Base-by-base conservation (phyloP, 2,113 vertebrate genomes). In the Micronycteris hirsuta region DNA sequence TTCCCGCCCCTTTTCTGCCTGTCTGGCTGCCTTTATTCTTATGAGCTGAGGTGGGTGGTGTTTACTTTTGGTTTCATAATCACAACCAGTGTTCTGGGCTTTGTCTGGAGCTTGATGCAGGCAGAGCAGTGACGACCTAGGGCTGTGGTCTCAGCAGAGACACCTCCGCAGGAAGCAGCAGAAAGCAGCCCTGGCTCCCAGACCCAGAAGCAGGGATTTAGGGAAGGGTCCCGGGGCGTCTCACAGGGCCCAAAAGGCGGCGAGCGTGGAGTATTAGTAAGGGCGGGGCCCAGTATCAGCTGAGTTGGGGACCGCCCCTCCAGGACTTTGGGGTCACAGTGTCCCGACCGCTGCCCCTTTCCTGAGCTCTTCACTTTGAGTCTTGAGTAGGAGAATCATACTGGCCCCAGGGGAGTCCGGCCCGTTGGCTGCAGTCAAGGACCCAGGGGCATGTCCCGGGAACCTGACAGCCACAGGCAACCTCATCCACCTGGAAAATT, bases 151-250 rank as follows among this genome's bases (percentile, higher is more conserved):
- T 61, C 49, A 5, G 65, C 85, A 77, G 43, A 91, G 31, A 17
- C 11, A 0, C 24, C 20, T 45, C 17, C 16, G 12, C 0, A 56
- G 49, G 67, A 61, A 54, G 56, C 63, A 19, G 7, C 13, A 4
- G 67, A 28, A 24, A 15, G 49, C 26, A 52, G 13, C 92, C 31
- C 16, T 4, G 24, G 76, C 38, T 3, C 1, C 1, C 1, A 33
- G 15, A 26, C 14, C 6, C 63, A 31, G 4, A 22, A 26, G 5
- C 2, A 0, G n/a, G 58, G 31, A 7, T 20, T 7, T 3, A 1
- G n/a, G 65, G 65, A 15, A 54, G 47, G 45, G 71, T 4, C 43
- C 43, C 13, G 0, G 19, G 52, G 4, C 20, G 0, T 15, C 43
- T 68, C 26, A 1, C 26, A 4, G 33, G 24, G 14, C 10, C 38